phyloP scores from a whole-genome alignment of 2,797 vertebrate species.

The Smutsia gigantea region DNA sequence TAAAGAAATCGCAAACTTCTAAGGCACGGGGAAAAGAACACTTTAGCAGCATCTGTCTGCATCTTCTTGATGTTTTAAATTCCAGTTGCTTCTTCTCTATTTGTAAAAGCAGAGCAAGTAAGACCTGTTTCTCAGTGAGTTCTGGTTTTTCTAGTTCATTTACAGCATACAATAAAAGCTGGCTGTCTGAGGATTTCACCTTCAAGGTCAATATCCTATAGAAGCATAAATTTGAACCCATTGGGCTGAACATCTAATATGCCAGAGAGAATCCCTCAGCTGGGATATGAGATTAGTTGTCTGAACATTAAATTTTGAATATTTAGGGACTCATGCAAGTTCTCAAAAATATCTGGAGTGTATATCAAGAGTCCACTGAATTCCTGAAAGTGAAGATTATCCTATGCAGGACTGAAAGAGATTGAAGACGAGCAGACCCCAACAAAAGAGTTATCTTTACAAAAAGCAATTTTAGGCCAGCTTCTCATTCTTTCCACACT shows the following conservation, averaged over 20 bases:
- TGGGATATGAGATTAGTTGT: not conserved
- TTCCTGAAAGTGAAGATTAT: not conserved
- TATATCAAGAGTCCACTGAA: not conserved
- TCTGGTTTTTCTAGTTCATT: slow-evolving; percentile 10
- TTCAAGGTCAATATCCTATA: not conserved
- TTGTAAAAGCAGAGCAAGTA: slow-evolving; percentile 33
- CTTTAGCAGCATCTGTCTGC: not conserved
- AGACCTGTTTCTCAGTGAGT: not conserved
- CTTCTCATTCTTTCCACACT: not conserved
- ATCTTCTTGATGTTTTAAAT: not conserved
- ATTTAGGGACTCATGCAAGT: not conserved
- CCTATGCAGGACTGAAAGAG: not conserved
- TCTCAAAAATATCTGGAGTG: not conserved
- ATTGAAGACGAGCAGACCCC: not conserved
- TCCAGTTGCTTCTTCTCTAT: not conserved
- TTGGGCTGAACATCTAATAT: not conserved
- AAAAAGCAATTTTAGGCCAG: not conserved
- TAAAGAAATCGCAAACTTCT: not conserved
- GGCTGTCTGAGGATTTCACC: not conserved
- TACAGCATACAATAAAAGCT: not conserved
- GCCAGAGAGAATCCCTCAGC: not conserved
- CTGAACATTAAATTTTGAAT: not conserved
- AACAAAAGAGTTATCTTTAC: not conserved
- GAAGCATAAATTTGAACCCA: not conserved
- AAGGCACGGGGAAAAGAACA: not conserved